phyloP scores from a whole-genome alignment of 1,140 invertebrate species.

The Anoplophora glabripennis region DNA sequence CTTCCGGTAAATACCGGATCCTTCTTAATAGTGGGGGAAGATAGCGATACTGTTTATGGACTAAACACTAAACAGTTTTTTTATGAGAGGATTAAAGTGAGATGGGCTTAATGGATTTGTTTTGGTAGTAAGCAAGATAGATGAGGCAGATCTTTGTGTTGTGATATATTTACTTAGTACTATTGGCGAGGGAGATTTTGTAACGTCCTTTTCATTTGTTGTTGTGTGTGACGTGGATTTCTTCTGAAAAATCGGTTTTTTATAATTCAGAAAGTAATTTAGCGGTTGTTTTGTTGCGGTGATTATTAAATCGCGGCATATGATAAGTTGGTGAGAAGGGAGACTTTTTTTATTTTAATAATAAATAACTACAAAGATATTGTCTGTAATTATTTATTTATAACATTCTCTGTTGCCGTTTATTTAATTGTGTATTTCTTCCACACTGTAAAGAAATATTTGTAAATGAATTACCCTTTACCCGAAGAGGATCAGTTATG shows the following conservation, averaged over 20 bases:
- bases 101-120: slow-evolving; percentile 47
- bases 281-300: neutral
- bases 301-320: no score
- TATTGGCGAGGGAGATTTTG: slow-evolving; percentile 27
- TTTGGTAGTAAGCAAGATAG: slow-evolving; percentile 41
- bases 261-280: slow-evolving; percentile 17
- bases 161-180: slow-evolving; percentile 31
- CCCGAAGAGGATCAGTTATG: no score
- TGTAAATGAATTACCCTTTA: no score
- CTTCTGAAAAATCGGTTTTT: neutral
- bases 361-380: no score
- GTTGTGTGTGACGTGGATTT: slow-evolving; percentile 3
- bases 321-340: no score
- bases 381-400: no score
- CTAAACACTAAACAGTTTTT: slow-evolving; percentile 49
- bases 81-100: slow-evolving; percentile 45
- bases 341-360: no score
- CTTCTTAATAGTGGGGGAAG: slow-evolving; percentile 39
- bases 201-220: slow-evolving; percentile 27
- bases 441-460: no score
- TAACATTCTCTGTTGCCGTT: no score
- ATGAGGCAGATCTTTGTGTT: slow-evolving; percentile 31
- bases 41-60: slow-evolving; percentile 48
- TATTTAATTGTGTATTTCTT: no score
- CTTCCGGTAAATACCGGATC: slow-evolving; percentile 39